Base-by-base conservation (phyloP, 2,888 invertebrate species). In the Pterostichus madidus region DNA sequence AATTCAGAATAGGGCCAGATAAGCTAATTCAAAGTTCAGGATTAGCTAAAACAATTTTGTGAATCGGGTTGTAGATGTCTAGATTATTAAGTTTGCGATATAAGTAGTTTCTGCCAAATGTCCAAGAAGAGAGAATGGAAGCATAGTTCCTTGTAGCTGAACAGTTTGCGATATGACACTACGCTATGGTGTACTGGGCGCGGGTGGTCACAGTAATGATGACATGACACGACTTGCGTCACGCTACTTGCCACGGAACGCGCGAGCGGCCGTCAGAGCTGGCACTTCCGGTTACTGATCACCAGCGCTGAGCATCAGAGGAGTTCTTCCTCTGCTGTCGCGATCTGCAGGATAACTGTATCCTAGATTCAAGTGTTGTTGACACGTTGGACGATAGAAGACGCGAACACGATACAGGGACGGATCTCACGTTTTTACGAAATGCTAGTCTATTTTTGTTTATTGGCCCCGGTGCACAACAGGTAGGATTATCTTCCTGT, bases 241-340 rank as follows among this genome's bases (percentile, higher is more conserved):
- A 71, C 68, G 68, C 68, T 39, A 71, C 24, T 71, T 71, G 68
- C 68, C 68, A 44, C 68, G 13, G 17, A 44, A 53, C 53, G 80
- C 80, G 80, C 64, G 80, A 64, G 68, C 64, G 79, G 44, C 79
- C 80, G 80, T 80, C 80, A 80, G 46, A 80, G 49, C 13, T 39
- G 44, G 52, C 68, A 80, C 80, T 80, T 80, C 80, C 80, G 80
- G 80, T 80, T 80, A 39, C 64, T 39, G 64, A 80, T 77, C 77
- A 75, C 17, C 75, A 24, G 13, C 24, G 8, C 52, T 5, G 39
- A 24, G 13, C 39, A 3, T 39, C 39, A 39, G 39, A 39, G 0
- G 39, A 39, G 7, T 5, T 39, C 39, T 39, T 59, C 49, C 73
- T 32, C 75, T 24, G 49, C 68, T 35, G 68, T 17, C 39, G 68